Conservation (phyloP, 2,113 vertebrate genomes). For the Heterotilapia buettikoferi region DNA sequence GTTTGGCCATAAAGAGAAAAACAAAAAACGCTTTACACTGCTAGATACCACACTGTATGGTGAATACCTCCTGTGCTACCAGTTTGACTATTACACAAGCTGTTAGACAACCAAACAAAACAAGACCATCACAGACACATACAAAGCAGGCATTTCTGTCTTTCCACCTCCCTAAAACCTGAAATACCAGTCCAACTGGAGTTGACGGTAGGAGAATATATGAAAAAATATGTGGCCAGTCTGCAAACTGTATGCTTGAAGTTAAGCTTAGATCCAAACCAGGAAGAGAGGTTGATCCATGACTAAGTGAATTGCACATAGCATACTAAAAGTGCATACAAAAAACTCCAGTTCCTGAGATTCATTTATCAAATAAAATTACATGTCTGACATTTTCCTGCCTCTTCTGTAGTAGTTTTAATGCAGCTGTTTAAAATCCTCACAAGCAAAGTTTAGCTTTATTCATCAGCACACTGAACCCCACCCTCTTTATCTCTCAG, state of each 20-base stretch:
- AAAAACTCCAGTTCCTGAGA: neutral
- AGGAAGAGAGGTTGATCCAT: neutral
- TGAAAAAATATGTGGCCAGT: neutral
- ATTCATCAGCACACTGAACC: neutral
- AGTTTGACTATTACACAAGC: neutral
- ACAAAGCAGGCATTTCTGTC: neutral
- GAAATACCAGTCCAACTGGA: neutral
- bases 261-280: neutral
- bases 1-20: neutral
- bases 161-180: neutral
- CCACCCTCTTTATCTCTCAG: neutral
- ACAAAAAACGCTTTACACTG: neutral
- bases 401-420: neutral
- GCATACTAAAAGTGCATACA: neutral
- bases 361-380: neutral
- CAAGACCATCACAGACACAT: neutral
- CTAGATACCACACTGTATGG: neutral
- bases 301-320: neutral
- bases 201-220: rapidly evolving
- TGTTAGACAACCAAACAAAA: neutral
- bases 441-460: neutral
- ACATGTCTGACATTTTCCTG: neutral
- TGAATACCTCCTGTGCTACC: neutral
- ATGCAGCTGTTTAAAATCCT: neutral
- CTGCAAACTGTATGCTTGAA: neutral